A percentile compares a stretch with the other conserved stretches of the same genome.
phyloP scores from a whole-genome alignment of 2,113 vertebrate species.

The Eulacestoma nigropectus region DNA sequence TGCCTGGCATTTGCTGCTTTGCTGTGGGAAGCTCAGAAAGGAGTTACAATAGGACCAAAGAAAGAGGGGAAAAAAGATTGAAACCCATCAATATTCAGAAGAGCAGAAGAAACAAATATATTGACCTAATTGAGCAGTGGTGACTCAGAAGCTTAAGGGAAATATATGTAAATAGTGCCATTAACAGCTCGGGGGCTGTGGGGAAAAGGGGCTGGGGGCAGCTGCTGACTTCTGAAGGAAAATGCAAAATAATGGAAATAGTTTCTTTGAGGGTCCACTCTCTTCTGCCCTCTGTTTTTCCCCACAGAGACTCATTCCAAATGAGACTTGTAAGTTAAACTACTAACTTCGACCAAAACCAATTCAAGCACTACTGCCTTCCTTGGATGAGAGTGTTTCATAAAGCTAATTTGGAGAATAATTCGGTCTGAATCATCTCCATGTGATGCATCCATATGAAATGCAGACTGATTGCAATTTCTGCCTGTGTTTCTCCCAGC shows the following conservation, averaged over 20 bases:
- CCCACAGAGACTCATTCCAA: not conserved
- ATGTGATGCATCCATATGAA: not conserved
- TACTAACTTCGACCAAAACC: not conserved
- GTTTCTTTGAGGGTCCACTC: not conserved
- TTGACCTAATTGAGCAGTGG: not conserved
- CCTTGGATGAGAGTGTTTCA: not conserved
- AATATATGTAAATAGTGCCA: not conserved
- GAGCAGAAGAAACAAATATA: not conserved
- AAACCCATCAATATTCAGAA: not conserved
- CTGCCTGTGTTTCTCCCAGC: not conserved
- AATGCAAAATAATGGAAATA: not conserved
- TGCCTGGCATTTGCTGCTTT: not conserved
- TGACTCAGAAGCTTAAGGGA: constrained; percentile 21
- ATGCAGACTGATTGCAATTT: constrained; percentile 26
- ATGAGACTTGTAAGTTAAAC: not conserved
- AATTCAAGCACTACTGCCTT: not conserved
- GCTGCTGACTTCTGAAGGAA: not conserved
- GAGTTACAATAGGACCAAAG: not conserved
- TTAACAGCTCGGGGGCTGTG: not conserved
- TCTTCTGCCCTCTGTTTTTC: not conserved
- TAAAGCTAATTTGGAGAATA: not conserved
- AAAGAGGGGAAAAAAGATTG: not conserved
- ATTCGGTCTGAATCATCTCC: not conserved
- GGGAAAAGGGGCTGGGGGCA: not conserved
- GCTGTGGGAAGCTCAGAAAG: not conserved